Conservation (phyloP, 1,140 invertebrate species). For the Trachelipus rathkii region DNA sequence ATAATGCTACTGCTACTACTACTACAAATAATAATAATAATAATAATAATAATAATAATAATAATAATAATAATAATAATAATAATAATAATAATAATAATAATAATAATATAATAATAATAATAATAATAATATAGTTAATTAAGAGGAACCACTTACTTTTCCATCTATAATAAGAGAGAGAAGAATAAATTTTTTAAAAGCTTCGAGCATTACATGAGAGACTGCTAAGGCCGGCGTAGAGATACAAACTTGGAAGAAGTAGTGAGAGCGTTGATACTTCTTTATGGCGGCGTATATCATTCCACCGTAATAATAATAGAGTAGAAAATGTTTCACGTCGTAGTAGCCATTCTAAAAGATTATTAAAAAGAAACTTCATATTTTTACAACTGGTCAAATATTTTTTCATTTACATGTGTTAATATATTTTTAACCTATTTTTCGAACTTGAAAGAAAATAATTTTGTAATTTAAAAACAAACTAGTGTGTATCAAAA, state of each 20-base stretch:
- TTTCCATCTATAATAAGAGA: conserved; percentile 40
- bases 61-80: neutral
- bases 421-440: no score
- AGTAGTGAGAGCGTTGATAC: conserved; percentile 39
- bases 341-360: conserved; percentile 52
- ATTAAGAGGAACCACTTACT: no score
- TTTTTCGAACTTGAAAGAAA: no score
- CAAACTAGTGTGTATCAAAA: no score
- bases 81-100: conserved; percentile 52
- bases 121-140: no score
- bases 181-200: conserved; percentile 22
- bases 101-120: conserved; percentile 22
- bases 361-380: neutral
- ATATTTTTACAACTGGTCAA: no score
- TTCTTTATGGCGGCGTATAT: conserved; percentile 43
- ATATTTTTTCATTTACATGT: no score
- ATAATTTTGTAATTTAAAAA: no score
- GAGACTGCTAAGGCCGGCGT: conserved; percentile 42
- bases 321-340: conserved; percentile 85
- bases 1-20: no score
- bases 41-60: neutral
- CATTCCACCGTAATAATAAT: conserved; percentile 90
- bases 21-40: no score
- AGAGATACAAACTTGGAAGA: conserved; percentile 42
- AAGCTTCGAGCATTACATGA: conserved; percentile 34